Percentiles rank a stretch among this genome's conserved stretches.
Evolutionary conservation across 2,797 vertebrate genomes (phyloP).

Genomic region (Cryptoblepharus egeriae): DNA sequence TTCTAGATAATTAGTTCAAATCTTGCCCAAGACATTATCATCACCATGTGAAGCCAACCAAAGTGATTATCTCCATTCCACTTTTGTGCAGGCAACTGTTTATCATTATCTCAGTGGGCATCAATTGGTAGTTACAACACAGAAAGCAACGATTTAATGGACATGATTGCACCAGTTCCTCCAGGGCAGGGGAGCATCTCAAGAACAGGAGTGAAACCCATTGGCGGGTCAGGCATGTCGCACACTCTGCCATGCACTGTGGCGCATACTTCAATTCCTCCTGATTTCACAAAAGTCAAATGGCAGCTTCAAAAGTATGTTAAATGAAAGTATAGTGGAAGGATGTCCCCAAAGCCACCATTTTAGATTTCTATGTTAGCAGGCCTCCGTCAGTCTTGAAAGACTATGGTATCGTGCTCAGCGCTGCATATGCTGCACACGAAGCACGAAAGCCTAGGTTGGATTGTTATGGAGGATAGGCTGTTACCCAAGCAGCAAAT

Average conservation of each 20-base stretch:
- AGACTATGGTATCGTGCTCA: no score
- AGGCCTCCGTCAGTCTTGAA: no score
- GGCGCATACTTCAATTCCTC: constrained; percentile 1
- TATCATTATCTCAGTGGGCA: constrained; percentile 34
- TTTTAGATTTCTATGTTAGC: background rate
- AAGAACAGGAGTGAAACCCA: constrained; percentile 41
- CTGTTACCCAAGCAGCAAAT: no score
- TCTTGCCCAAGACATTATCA: constrained; percentile 19
- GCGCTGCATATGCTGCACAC: no score
- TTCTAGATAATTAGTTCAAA: constrained; percentile 36
- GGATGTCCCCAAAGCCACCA: background rate
- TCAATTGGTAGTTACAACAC: constrained; percentile 22
- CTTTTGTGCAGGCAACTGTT: constrained; percentile 35
- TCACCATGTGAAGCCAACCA: constrained; percentile 24
- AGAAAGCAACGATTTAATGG: background rate
- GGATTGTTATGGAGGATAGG: no score
- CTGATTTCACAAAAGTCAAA: constrained; percentile 24
- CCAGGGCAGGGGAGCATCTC: background rate
- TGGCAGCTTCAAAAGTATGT: constrained; percentile 1
- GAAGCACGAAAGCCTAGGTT: no score
- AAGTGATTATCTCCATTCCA: constrained; percentile 25
- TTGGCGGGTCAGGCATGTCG: constrained; percentile 27
- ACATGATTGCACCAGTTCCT: constrained; percentile 16
- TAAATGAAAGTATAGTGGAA: constrained; percentile 1
- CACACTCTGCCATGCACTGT: constrained; percentile 24